Evolutionary conservation across 1,140 invertebrate species (phyloP), one percentile per base, ranked within the genome.

Genomic region (Pseudoatta argentina): DNA sequence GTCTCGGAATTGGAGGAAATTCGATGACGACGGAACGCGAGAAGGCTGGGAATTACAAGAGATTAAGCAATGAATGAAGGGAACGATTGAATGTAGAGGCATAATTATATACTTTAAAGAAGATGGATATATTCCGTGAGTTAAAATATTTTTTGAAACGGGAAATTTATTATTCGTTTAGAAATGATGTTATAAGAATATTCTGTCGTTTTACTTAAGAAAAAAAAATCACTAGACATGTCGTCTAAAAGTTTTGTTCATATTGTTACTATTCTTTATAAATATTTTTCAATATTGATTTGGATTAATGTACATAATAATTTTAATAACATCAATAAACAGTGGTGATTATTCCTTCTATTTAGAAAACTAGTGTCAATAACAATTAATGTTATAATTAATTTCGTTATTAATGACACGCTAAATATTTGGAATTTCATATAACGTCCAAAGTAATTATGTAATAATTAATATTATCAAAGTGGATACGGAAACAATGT

Each of bases 101-200:
- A 67, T 64, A 86, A 90, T 90, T 90, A 83, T 77, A 82, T 3
- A 44, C 8, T 21, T 83, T 27, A 78, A 90, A 86, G 59, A 86
- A 82, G 51, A 12, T 16, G 16, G 12, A n/a, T 21, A 55, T 3
- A 12, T 21, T 39, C 39, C 39, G 66, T 16, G n/a, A 21, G 59
- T 2, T 34, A 3, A 78, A 48, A 78, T 30, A 21, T 21, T 59
- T 57, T 39, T 18, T 39, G 14, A 1, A 44, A 14, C 10, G 8
- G 18, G 21, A 21, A 21, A 66, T 39, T 44, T n/a, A 53, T 18
- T 24, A 10, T 34, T 12, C 24, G 12, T 48, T 64, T 2, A 16
- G 24, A 64, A 48, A 76, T 7, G 8, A 44, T 6, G n/a, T 57
- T 21, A 48, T 30, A 53, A 24, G 12, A 48, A 5, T 34, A 10